phyloP scores from a whole-genome alignment of 2,113 vertebrate genomes.

The Petroica traversi region DNA sequence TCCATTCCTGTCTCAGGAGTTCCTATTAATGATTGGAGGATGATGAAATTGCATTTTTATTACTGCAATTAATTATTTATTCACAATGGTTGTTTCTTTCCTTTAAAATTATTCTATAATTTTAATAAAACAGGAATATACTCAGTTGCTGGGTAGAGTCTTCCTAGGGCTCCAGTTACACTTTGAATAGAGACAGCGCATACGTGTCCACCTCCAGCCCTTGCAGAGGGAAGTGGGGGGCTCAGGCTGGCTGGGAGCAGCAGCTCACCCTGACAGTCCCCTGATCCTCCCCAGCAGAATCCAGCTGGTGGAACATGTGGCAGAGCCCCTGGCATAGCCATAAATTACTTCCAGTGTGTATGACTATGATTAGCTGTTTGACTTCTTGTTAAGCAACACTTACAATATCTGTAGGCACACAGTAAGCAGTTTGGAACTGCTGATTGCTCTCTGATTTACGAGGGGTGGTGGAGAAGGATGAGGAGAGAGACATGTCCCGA shows the following conservation, averaged over 20 bases:
- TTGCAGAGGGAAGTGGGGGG: not conserved
- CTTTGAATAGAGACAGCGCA: not conserved
- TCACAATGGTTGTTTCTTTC: not conserved
- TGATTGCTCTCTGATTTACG: not conserved
- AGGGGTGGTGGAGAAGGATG: not conserved
- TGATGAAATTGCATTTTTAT: not conserved
- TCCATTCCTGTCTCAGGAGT: not conserved
- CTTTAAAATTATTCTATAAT: not conserved
- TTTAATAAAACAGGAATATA: not conserved
- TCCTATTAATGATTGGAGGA: not conserved
- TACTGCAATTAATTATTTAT: too few species aligned
- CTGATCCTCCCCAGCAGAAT: not conserved
- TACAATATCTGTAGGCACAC: conserved; percentile 10
- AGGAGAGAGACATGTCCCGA: not conserved
- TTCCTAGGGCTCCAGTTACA: not conserved
- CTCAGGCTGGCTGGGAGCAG: not conserved
- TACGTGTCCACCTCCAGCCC: not conserved
- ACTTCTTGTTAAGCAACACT: conserved; percentile 42
- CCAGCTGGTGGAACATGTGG: not conserved
- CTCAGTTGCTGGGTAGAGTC: not conserved
- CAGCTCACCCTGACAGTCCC: not conserved
- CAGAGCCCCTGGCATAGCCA: not conserved
- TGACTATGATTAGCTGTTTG: conserved; percentile 39
- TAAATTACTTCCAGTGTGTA: not conserved
- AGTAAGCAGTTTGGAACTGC: not conserved